Base-by-base conservation (phyloP, 2,888 invertebrate genomes). In the Platycheirus albimanus region DNA sequence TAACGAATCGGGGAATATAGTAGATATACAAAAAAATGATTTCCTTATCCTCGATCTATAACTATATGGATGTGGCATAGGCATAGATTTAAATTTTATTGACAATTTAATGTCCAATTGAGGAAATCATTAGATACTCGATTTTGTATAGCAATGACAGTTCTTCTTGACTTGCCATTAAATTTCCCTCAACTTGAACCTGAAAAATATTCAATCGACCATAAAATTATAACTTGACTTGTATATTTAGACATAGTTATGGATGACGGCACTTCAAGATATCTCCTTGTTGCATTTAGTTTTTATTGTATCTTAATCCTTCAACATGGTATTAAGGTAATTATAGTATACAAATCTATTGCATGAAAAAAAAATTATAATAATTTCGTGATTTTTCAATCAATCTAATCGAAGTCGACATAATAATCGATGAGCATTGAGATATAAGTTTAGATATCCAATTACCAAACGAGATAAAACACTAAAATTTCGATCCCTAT, bases 71-170 rank as follows among this genome's bases (percentile, higher is more conserved):
- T 36, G 33, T 20, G 13, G 11, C 51, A 54, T 56, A 41, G 24
- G 6, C 24, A 24, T 1, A 43, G 56, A 56, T 38, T 56, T 56
- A 4, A 8, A 38, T 45, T 45, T 61, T 61, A 61, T 45, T 30
- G 66, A 63, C 61, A 64, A 64, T 8, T 69, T 41, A 56, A 63
- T 63, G 63, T 51, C 79, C 49, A 75, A 69, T 69, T 69, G 56
- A 49, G 79, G 69, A 74, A 56, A 74, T 36, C 49, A 33, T 20
- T 19, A 7, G 15, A 28, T 28, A 1, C n/a, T 3, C 11, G 8
- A 36, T 2, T 36, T 11, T 11, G 36, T 8, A 28, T 28, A 28
- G 49, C 58, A 71, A 33, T 63, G 71, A 24, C 33, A 54, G n/a
- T 63, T 72, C 72, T 71, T 70, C 56, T 47, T 47, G 54, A 47